These are phyloP conservation scores for Cheumatopsyche charites DNA, from an alignment of 1,140 invertebrate species.

Conservation along the genomic window DNA sequence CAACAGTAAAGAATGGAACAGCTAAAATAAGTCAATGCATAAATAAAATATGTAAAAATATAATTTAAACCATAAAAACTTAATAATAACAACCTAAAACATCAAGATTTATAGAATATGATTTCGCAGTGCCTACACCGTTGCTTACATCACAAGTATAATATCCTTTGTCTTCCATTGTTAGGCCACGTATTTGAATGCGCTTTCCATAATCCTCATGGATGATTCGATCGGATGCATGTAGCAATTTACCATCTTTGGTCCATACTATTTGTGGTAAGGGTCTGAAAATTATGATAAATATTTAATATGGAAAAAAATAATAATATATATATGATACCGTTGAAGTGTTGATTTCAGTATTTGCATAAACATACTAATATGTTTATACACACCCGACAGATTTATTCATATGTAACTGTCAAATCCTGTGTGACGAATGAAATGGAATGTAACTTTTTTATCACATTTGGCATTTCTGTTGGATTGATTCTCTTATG, in stretches of 20 bases:
- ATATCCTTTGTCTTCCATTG: constrained; percentile 83
- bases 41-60: neutral
- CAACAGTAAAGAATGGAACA: constrained; percentile 90
- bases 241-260: constrained; percentile 74
- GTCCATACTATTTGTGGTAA: constrained; percentile 84
- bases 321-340: constrained; percentile 17
- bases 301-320: constrained; percentile 27
- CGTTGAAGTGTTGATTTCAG: too few species aligned
- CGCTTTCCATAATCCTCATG: constrained; percentile 93
- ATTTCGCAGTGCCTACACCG: constrained; percentile 82
- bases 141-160: constrained; percentile 93
- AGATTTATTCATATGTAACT: too few species aligned
- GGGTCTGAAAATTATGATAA: constrained; percentile 67
- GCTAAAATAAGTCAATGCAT: constrained; percentile 61
- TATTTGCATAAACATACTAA: too few species aligned
- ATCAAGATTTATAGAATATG: constrained; percentile 82
- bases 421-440: too few species aligned
- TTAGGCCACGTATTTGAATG: constrained; percentile 82
- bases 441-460: too few species aligned
- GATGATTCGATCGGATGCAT: constrained; percentile 75
- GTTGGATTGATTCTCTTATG: too few species aligned
- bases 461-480: too few species aligned
- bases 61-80: neutral
- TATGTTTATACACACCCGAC: too few species aligned
- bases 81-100: constrained; percentile 67